Evolutionary conservation across 2,113 vertebrate genomes (phyloP).

Genomic region (Thomomys bottae): DNA sequence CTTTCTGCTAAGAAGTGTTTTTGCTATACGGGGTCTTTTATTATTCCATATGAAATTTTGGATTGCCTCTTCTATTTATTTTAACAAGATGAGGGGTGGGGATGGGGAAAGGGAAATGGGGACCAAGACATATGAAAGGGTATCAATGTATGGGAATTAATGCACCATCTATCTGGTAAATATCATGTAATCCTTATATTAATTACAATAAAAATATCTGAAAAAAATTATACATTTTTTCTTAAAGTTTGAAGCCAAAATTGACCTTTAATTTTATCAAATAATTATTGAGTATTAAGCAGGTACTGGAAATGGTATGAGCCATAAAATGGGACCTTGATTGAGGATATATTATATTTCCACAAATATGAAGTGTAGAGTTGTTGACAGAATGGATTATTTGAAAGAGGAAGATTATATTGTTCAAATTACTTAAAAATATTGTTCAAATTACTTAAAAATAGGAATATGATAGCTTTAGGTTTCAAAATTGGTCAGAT

Average conservation of each 20-base stretch:
- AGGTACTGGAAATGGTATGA: not conserved
- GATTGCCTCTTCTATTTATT: too few relatives aligned
- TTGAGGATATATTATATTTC: not conserved
- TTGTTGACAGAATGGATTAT: not conserved
- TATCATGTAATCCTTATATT: too few relatives aligned
- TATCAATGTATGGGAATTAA: too few relatives aligned
- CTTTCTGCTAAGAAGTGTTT: too few relatives aligned
- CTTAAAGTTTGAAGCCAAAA: conserved; percentile 13
- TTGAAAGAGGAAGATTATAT: not conserved
- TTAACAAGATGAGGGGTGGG: too few relatives aligned
- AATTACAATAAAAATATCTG: too few relatives aligned
- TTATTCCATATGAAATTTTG: too few relatives aligned
- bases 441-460: not conserved
- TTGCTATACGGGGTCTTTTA: too few relatives aligned
- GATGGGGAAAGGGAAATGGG: too few relatives aligned
- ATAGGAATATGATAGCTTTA: not conserved
- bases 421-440: not conserved
- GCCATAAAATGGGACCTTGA: not conserved
- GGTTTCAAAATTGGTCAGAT: not conserved
- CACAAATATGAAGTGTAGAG: not conserved
- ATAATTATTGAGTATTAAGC: not conserved
- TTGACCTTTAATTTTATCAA: conserved; percentile 38
- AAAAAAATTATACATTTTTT: too few relatives aligned
- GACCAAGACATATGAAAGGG: too few relatives aligned
- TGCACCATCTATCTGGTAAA: too few relatives aligned